Base-by-base conservation (phyloP, 2,888 invertebrate genomes). In the Lepidochrysops patricia region DNA sequence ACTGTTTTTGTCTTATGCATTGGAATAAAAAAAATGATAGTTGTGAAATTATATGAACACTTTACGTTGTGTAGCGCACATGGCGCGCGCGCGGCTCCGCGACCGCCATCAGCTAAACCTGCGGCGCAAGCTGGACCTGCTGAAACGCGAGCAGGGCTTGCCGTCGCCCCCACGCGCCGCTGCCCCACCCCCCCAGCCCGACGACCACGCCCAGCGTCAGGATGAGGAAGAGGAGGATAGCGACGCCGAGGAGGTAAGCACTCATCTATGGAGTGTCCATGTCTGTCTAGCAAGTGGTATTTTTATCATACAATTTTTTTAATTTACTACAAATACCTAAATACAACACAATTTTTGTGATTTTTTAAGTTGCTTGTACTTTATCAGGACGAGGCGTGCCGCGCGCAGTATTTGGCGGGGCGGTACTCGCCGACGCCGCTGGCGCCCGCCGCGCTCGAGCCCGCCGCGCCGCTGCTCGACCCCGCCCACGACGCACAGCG, bases 51-150 rank as follows among this genome's bases (percentile, higher is more conserved):
- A n/a, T n/a, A n/a, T n/a, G n/a, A n/a, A n/a, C n/a, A n/a, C n/a
- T n/a, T n/a, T n/a, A n/a, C n/a, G n/a, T n/a, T 25, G 43, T 35
- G 13, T 76, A 92, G 98, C 98, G 4, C 97, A 98, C 81, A 97
- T 97, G 94, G 96, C 98, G 0, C 92, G 97, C 70, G 97, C 98
- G 0, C 91, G 98, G 32, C 91, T 99, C 9, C 90, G 97, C 60
- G 98, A 99, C 83, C 91, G 96, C 0, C 99, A 99, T 86, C 96
- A 98, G 83, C 94, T 94, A 66, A 96, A 96, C 82, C 89, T 99
- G 66, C 91, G 94, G 58, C 93, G 94, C 72, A 98, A 98, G 86
- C 90, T 99, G 71, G 94, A 95, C 77, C 92, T 97, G 68, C 90
- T 99, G 13, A 98, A 97, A 82, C 95, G 94, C 60, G 96, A 97